Conservation (phyloP, 2,113 vertebrate species). For the Ornithorhynchus anatinus region DNA sequence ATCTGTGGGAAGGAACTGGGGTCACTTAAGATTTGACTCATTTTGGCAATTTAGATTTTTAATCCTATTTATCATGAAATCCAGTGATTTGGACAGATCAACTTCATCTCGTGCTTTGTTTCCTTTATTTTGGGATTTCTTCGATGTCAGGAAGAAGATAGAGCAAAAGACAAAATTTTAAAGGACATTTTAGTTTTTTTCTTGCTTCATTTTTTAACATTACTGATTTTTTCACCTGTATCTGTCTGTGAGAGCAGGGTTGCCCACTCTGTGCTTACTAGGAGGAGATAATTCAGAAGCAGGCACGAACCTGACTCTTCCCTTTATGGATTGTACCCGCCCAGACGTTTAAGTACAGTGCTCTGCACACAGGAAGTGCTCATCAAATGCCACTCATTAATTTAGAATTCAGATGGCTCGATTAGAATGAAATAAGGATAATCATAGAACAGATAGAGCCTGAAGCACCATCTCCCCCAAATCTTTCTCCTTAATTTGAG, state of each 20-base stretch:
- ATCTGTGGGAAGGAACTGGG: slow-evolving; percentile 6
- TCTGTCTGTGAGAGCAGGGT: not conserved
- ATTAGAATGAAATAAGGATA: too few species aligned
- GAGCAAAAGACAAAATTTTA: not conserved
- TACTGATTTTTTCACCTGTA: not conserved
- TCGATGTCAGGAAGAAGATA: not conserved
- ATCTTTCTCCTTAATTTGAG: too few species aligned
- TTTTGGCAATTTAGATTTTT: not conserved
- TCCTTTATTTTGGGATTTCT: not conserved
- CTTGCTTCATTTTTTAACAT: not conserved
- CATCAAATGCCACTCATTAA: too few species aligned
- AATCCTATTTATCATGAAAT: not conserved
- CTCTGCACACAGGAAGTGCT: too few species aligned
- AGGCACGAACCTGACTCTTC: too few species aligned
- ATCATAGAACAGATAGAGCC: too few species aligned
- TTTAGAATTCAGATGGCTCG: too few species aligned
- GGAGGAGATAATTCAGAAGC: not conserved
- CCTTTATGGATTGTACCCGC: too few species aligned
- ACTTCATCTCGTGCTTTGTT: not conserved
- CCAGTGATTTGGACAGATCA: not conserved
- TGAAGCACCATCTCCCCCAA: too few species aligned
- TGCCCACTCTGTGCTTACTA: not conserved
- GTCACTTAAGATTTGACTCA: not conserved
- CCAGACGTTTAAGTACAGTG: too few species aligned
- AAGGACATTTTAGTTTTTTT: not conserved